Percentiles rank a stretch among this genome's conserved stretches.
Evolutionary conservation across 1,140 invertebrate species (phyloP).

Genomic region (Cecropterus lyciades): DNA sequence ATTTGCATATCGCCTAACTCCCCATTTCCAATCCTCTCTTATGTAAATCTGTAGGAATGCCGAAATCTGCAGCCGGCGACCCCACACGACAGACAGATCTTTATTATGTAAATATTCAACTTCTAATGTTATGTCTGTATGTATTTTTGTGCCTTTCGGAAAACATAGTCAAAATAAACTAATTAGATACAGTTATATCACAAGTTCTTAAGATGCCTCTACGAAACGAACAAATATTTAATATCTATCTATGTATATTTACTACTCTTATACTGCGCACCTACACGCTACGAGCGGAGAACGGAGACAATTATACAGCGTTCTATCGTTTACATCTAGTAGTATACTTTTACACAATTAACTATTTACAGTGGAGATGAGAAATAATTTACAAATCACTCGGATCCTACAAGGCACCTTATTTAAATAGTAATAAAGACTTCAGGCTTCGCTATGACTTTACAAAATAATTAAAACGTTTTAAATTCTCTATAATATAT

Average conservation of each 20-base stretch:
- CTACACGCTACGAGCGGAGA: slow-evolving; percentile 58
- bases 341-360: slow-evolving; percentile 78
- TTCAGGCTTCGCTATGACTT: slow-evolving; percentile 82
- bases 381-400: slow-evolving; percentile 82
- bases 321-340: slow-evolving; percentile 71
- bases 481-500: slow-evolving; percentile 84
- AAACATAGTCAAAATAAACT: slow-evolving; percentile 68
- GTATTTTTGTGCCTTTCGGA: slow-evolving; percentile 69
- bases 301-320: slow-evolving; percentile 71
- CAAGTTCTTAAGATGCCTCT: slow-evolving; percentile 80
- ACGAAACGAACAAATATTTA: slow-evolving; percentile 80
- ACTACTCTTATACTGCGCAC: slow-evolving; percentile 50
- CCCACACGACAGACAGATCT: slow-evolving; percentile 63
- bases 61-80: slow-evolving; percentile 74
- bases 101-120: slow-evolving; percentile 74
- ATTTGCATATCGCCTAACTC: slow-evolving; percentile 83
- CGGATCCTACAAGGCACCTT: slow-evolving; percentile 78
- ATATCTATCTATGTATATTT: slow-evolving; percentile 68
- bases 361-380: slow-evolving; percentile 80
- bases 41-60: slow-evolving; percentile 76
- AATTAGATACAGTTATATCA: slow-evolving; percentile 82
- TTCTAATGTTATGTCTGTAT: slow-evolving; percentile 79
- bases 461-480: slow-evolving; percentile 80
- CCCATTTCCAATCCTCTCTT: slow-evolving; percentile 70
- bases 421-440: slow-evolving; percentile 79